Percentiles rank a stretch among this genome's conserved stretches.
phyloP scores from a whole-genome alignment of 2,797 vertebrate genomes.

The Chelidonichthys spinosus region DNA sequence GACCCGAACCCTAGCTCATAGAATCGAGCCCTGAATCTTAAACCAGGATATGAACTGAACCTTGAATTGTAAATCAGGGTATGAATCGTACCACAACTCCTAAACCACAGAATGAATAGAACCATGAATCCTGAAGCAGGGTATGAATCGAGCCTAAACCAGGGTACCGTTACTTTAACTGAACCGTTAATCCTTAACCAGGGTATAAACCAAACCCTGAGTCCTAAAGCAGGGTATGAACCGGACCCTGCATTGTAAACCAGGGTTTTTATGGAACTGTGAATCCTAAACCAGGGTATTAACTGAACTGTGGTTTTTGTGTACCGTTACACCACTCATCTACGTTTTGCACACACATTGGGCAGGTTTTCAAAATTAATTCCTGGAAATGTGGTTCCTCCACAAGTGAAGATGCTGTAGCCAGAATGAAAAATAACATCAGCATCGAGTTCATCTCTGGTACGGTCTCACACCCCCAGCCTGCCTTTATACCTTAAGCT shows the following conservation, averaged over 20 bases:
- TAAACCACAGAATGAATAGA: background rate
- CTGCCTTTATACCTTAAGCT: conserved; percentile 40
- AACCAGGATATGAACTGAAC: too few relatives aligned
- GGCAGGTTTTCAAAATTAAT: background rate
- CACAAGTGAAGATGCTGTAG: background rate
- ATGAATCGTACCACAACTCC: background rate
- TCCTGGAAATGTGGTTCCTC: background rate
- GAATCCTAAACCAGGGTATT: background rate
- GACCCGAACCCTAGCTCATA: background rate
- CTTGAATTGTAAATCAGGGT: too few relatives aligned
- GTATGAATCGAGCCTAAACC: background rate
- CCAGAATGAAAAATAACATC: conserved; percentile 28
- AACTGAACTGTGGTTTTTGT: background rate
- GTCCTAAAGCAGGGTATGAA: background rate
- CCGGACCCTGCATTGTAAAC: background rate
- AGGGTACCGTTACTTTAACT: background rate
- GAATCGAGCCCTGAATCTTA: too few relatives aligned
- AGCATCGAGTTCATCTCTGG: conserved; percentile 48
- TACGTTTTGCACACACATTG: background rate
- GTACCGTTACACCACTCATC: background rate
- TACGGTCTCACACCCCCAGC: conserved; percentile 18
- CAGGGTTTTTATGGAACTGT: too few relatives aligned
- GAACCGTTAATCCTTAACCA: background rate
- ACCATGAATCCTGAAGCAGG: background rate
- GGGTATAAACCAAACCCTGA: background rate